A percentile compares a stretch with the other conserved stretches of the same genome.
phyloP scores from a whole-genome alignment of 1,140 invertebrate genomes.

The Elysia chlorotica region DNA sequence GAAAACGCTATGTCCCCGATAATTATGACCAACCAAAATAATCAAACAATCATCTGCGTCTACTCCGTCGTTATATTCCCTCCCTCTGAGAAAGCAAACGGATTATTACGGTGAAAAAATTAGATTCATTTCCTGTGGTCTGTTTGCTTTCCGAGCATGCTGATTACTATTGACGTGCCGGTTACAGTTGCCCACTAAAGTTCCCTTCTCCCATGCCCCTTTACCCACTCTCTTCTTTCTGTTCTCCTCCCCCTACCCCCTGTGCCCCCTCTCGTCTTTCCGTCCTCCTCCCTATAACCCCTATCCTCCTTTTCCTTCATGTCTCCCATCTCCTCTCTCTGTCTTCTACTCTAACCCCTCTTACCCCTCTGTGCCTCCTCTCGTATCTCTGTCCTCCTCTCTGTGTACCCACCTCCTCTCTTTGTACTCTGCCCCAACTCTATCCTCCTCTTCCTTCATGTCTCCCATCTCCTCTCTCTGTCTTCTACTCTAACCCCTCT shows the following conservation, averaged over 20 bases:
- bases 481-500: neutral
- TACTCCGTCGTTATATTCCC: too few relatives aligned
- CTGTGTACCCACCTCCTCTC: neutral
- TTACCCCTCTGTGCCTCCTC: neutral
- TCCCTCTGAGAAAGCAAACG: too few relatives aligned
- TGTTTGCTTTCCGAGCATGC: too few relatives aligned
- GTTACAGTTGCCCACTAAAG: too few relatives aligned
- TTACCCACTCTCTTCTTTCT: neutral
- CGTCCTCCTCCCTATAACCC: neutral
- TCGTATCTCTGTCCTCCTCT: neutral
- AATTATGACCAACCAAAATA: too few relatives aligned
- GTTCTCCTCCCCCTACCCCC: slow-evolving; percentile 9
- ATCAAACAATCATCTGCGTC: too few relatives aligned
- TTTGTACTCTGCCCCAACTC: neutral
- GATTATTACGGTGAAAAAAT: too few relatives aligned
- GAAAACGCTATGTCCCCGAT: too few relatives aligned
- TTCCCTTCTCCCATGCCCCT: too few relatives aligned
- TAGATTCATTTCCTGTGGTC: too few relatives aligned
- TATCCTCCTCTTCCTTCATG: neutral
- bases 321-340: neutral
- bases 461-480: neutral
- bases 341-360: neutral
- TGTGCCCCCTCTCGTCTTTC: neutral
- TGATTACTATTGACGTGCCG: too few relatives aligned
- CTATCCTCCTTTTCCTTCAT: neutral